Evolutionary conservation across 1,140 invertebrate species (phyloP), one percentile per base, ranked within the genome.

Genomic region (Dendroctonus ponderosae): DNA sequence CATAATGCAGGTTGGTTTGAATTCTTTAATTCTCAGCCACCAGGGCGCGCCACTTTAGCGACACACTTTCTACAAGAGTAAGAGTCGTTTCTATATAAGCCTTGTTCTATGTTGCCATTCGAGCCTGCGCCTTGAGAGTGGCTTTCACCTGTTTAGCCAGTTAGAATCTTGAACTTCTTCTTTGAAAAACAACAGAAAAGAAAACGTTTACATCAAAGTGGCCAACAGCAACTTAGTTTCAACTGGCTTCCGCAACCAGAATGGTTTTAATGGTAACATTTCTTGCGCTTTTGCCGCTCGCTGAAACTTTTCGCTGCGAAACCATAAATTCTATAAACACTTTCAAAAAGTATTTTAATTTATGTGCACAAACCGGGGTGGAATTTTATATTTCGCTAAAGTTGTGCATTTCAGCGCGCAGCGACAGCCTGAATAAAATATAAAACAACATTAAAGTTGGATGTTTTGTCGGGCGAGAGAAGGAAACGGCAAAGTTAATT

Each of bases 401-500:
- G 51, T 63, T 63, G 51, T 43, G 51, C 51, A 54, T 51, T 51
- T 62, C 39, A 40, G 46, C 40, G 52, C 37, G 26, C 26, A 63
- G 39, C 15, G 61, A 46, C 44, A 39, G 44, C 42, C 50, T 65
- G 62, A 56, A 65, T 65, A 57, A 65, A 65, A 65, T 65, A 65
- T 65, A 65, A 56, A 65, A 57, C 42, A 65, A 65, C 53, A 58
- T 65, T 65, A 65, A 65, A 65, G 44, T 65, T 65, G 56, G 41
- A 65, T 65, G 57, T 56, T 26, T 26, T 49, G 62, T 65, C 62
- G 42, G 62, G 51, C 41, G 11, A 58, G 7, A 56, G 57, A 57
- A 63, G 40, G 26, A 26, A 26, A 26, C 26, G 26, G 26, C 26
- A 26, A 26, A 26, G 26, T 26, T 26, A 26, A 26, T 26, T 26